Base-by-base conservation (phyloP, 2,113 vertebrate genomes). In the Campylomormyrus tamandua region DNA sequence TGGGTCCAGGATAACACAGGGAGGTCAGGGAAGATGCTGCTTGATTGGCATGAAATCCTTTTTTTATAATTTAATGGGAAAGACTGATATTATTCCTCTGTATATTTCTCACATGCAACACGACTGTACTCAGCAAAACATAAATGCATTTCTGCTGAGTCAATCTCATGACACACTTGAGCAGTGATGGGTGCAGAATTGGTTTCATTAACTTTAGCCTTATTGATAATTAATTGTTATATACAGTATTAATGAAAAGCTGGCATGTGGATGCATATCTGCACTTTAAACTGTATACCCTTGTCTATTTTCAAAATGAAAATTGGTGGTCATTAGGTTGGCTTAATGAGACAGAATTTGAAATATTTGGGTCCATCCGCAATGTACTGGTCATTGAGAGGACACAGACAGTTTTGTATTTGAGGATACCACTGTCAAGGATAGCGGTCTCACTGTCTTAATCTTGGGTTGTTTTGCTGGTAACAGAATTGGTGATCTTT, bases 121-220 rank as follows among this genome's bases (percentile, higher is more conserved):
- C 15, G 15, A 90, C 89, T 8, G 52, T 90, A 53, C 80, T 91
- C 91, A 89, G 91, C 91, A 90, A 85, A 91, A 83, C 49, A 70
- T n/a, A 27, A 80, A 49, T 62, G 35, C 31, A 24, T 84, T 84
- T 84, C 19, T 3, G 24, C 89, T 84, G 31, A 83, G 77, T 50
- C 39, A 17, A 13, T 89, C 80, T 62, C 52, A 53, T 48, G 35
- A 84, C 80, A 52, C 21, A 5, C 80, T 88, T 19, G 24, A 70
- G 87, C 88, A 83, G 91, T 24, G 66, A 49, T 89, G 39, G 88
- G 91, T 84, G 80, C 13, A 49, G 49, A 84, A 45, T 83, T 90
- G 88, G 90, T 90, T 91, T 87, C 89, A 92, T 91, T 92, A 91
- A 89, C 90, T 31, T 31, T 11, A 70, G 27, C 39, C 35, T 42